These are phyloP conservation scores for Yoshiicerus persimilis DNA, from an alignment of 1,140 invertebrate genomes.

Conservation along the genomic window DNA sequence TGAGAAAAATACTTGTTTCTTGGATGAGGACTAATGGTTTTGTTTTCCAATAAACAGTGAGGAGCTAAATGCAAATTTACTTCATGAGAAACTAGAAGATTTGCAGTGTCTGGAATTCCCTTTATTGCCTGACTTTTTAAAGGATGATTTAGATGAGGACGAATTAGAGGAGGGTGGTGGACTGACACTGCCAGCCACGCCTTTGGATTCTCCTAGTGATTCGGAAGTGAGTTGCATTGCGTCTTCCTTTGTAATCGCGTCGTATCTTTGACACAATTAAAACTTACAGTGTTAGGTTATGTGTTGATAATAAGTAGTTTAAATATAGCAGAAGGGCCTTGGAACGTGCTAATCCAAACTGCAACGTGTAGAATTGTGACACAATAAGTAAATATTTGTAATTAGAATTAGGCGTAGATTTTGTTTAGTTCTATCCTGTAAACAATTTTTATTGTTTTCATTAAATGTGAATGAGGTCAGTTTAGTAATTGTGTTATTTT, in stretches of 20 bases:
- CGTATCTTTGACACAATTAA: neutral
- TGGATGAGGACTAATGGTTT: neutral
- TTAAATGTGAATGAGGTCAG: neutral
- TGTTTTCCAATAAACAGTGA: slow-evolving; percentile 22
- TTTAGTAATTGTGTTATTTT: neutral
- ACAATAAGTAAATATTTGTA: neutral
- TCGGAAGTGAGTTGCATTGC: slow-evolving; percentile 31
- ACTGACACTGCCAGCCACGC: slow-evolving; percentile 46
- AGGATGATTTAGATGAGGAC: slow-evolving; percentile 51
- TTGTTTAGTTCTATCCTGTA: neutral
- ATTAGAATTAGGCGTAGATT: neutral
- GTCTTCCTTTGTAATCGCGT: neutral
- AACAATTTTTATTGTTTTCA: neutral
- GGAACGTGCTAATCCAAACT: neutral
- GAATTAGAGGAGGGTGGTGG: slow-evolving; percentile 50
- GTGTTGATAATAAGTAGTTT: too few species aligned
- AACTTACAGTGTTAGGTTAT: neutral
- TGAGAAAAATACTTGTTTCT: neutral
- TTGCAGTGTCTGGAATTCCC: slow-evolving; percentile 37
- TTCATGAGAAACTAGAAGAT: slow-evolving; percentile 32
- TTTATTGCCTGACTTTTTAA: slow-evolving; percentile 37
- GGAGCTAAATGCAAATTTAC: slow-evolving; percentile 24
- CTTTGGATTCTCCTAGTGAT: slow-evolving; percentile 44
- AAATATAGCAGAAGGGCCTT: too few species aligned
- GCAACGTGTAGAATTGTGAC: neutral